A percentile compares a stretch with the other conserved stretches of the same genome.
Evolutionary conservation across 2,113 vertebrate species (phyloP).

Genomic region (Oncorhynchus clarkii): DNA sequence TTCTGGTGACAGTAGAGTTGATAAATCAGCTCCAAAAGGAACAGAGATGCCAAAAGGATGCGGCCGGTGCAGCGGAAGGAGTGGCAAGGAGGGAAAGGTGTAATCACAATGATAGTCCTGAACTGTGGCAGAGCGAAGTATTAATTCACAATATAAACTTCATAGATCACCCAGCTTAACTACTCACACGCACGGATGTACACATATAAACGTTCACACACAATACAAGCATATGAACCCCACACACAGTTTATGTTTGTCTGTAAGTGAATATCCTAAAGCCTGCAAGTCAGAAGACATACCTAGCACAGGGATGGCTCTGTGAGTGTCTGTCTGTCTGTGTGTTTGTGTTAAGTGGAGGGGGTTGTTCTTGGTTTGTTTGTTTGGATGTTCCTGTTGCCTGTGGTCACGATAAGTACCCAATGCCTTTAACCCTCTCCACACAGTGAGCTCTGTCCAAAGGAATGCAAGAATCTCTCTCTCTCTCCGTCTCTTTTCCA

Average conservation of each 20-base stretch:
- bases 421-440: not conserved
- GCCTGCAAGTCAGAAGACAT: too few relatives aligned
- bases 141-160: slow-evolving; percentile 48
- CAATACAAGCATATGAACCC: not conserved
- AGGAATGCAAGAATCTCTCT: not conserved
- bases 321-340: not conserved
- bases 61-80: too few relatives aligned
- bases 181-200: slow-evolving; percentile 1
- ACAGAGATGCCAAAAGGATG: not conserved
- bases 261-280: slow-evolving; percentile 12
- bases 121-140: slow-evolving; percentile 15
- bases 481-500: not conserved
- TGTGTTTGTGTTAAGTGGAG: slow-evolving; percentile 21
- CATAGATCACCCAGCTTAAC: slow-evolving; percentile 44
- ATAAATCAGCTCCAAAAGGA: not conserved
- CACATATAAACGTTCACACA: not conserved
- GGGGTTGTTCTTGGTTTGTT: slow-evolving; percentile 15
- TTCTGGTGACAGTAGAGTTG: not conserved
- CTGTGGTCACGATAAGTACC: not conserved
- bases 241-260: not conserved
- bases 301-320: too few relatives aligned
- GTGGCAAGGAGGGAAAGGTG: not conserved
- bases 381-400: slow-evolving; percentile 22
- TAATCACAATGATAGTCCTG: slow-evolving; percentile 38
- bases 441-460: not conserved